Base-by-base conservation (phyloP, 37 sponge, comb jelly and placozoan species). In the Tethya wilhelma region DNA sequence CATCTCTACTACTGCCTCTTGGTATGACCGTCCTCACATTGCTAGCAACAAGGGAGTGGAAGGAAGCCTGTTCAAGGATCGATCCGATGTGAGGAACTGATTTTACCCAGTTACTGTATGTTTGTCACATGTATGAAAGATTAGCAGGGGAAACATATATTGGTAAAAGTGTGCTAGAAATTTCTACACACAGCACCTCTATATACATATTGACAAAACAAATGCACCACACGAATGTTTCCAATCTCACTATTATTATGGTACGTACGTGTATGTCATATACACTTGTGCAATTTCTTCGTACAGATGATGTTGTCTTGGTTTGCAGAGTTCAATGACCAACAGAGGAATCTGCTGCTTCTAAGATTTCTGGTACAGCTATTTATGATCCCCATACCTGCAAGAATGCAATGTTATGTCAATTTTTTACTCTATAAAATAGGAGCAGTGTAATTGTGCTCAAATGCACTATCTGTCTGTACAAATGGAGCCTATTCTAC, bases 291-390 rank as follows among this genome's bases (percentile, higher is more conserved):
- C 53, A 17, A 17, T 60, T n/a, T 69, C 42, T 2, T 25, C 67
- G 34, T 83, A 25, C 73, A 93, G 91, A 82, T 73, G 26, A 31
- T 98, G 60, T 67, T 82, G 49, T 30, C 74, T 2, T 95, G 95
- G 98, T 98, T 91, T 64, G 67, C 65, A 28, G 98, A 94, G 19
- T 94, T 94, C 79, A 90, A 71, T 87, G 98, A 98, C 56, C 85
- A 90, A 26, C 98, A 98, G 83, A 80, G 96, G 44, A 98, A 98
- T 63, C 69, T 71, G 40, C 57, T 93, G 31, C 80, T 97, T 14
- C 56, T 59, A 44, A 91, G 74, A 38, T 26, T 97, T 34, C 76
- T 97, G 81, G 94, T 89, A 57, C 30, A 11, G 17, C 55, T 49
- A 49, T 17, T 49, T 20, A 49, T 49, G 11, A 49, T 20, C 55